Percentiles rank a stretch among this genome's conserved stretches.
phyloP scores from a whole-genome alignment of 2,113 vertebrate species.

The Chaetodon auriga region DNA sequence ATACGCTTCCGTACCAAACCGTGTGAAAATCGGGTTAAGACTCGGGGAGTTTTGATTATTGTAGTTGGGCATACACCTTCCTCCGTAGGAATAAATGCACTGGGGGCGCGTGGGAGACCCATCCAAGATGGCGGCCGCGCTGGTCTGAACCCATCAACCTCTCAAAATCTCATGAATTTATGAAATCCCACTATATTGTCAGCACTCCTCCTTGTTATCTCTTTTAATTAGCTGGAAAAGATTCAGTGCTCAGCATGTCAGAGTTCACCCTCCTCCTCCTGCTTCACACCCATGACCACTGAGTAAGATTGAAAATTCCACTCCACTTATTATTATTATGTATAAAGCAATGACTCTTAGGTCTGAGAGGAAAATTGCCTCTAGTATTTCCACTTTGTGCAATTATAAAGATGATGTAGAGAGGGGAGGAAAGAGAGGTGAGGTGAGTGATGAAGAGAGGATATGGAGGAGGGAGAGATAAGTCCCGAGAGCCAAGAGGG shows the following conservation, averaged over 20 bases:
- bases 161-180: slow-evolving; percentile 46
- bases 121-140: too few species aligned
- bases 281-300: slow-evolving; percentile 3
- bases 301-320: slow-evolving; percentile 48
- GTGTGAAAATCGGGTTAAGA: too few species aligned
- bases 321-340: slow-evolving; percentile 38
- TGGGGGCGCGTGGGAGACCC: too few species aligned
- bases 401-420: slow-evolving; percentile 22
- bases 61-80: too few species aligned
- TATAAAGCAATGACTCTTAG: slow-evolving; percentile 31
- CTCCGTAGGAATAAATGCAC: too few species aligned
- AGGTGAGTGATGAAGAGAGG: slow-evolving; percentile 39
- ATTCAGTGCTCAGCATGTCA: slow-evolving; percentile 29
- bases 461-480: slow-evolving; percentile 36
- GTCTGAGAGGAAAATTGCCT: slow-evolving; percentile 30
- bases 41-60: too few species aligned
- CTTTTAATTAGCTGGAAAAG: slow-evolving; percentile 53
- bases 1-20: too few species aligned
- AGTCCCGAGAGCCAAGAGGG: slow-evolving; percentile 28
- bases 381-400: slow-evolving; percentile 35
- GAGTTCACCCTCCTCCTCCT: slow-evolving; percentile 44
- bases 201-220: slow-evolving; percentile 7
- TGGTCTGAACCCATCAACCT: slow-evolving; percentile 14
- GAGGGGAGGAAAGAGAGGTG: background rate
- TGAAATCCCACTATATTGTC: slow-evolving; percentile 46